Evolutionary conservation across 2,113 vertebrate genomes (phyloP).

Genomic region (Osmerus mordax): DNA sequence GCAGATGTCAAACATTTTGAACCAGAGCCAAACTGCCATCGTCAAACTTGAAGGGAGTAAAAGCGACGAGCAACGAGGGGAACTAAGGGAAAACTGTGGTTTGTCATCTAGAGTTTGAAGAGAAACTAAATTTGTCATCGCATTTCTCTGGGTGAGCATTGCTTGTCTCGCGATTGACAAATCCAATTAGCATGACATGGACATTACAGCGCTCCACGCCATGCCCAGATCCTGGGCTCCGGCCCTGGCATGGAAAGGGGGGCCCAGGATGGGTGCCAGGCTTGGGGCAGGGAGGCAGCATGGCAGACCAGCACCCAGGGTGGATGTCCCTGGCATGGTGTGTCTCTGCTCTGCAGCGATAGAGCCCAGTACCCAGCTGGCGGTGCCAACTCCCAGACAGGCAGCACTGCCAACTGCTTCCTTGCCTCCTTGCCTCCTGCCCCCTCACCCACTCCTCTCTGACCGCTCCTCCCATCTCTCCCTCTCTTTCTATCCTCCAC

Average conservation of each 20-base stretch:
- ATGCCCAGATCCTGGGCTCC: constrained; percentile 25
- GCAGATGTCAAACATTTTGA: constrained; percentile 3
- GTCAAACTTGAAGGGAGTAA: background rate
- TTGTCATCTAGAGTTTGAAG: background rate
- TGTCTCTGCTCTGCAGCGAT: constrained; percentile 16
- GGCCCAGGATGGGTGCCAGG: constrained; percentile 39
- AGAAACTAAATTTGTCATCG: constrained; percentile 40
- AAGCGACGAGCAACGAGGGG: background rate
- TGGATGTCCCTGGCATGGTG: constrained; percentile 36
- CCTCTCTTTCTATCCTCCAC: constrained; percentile 16
- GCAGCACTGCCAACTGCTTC: constrained; percentile 28
- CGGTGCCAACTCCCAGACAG: constrained; percentile 47
- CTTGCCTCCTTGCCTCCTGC: background rate
- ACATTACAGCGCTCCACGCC: constrained; percentile 36
- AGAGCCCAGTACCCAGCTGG: constrained; percentile 45
- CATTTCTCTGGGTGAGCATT: constrained; percentile 39
- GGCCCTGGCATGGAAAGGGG: constrained; percentile 21
- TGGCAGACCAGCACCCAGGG: constrained; percentile 30
- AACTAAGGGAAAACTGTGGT: background rate
- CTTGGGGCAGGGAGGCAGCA: background rate
- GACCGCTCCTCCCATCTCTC: constrained; percentile 7
- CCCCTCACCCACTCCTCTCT: constrained; percentile 15
- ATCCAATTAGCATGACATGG: constrained; percentile 54
- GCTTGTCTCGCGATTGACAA: constrained; percentile 47
- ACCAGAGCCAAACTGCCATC: background rate